phyloP scores from a whole-genome alignment of 2,888 invertebrate species.

The Pammene fasciana region DNA sequence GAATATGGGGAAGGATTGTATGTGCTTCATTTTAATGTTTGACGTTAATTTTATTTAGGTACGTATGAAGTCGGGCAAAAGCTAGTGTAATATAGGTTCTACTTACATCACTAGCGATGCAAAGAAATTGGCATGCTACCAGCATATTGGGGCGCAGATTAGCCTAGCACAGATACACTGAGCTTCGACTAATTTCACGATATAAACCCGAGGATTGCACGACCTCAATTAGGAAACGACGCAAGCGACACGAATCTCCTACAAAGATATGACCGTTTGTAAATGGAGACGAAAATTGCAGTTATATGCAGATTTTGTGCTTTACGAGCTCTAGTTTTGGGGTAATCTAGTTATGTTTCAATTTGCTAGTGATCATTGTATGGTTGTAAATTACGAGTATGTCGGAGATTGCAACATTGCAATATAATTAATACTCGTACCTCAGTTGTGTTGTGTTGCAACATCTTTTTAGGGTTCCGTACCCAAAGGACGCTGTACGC shows the following conservation, averaged over 20 bases:
- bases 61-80: too few relatives aligned
- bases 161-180: slow-evolving; percentile 1
- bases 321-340: slow-evolving; percentile 16
- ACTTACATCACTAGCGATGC: neutral
- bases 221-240: neutral
- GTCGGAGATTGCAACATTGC: too few relatives aligned
- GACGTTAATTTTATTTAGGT: too few relatives aligned
- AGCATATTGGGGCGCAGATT: slow-evolving; percentile 22
- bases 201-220: neutral
- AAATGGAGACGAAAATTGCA: neutral
- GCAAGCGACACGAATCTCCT: neutral
- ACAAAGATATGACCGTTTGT: slow-evolving; percentile 4
- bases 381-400: neutral
- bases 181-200: slow-evolving; percentile 10
- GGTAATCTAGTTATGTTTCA: slow-evolving; percentile 19
- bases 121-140: slow-evolving; percentile 13
- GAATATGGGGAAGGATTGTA: too few relatives aligned
- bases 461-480: too few relatives aligned
- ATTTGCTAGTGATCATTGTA: slow-evolving; percentile 5
- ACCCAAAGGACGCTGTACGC: too few relatives aligned
- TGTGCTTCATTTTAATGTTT: too few relatives aligned
- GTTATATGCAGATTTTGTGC: slow-evolving; percentile 11
- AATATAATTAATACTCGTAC: too few relatives aligned
- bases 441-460: too few relatives aligned
- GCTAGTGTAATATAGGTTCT: too few relatives aligned